Evolutionary conservation across 2,888 invertebrate genomes (phyloP).

Genomic region (Geotrupes spiniger): DNA sequence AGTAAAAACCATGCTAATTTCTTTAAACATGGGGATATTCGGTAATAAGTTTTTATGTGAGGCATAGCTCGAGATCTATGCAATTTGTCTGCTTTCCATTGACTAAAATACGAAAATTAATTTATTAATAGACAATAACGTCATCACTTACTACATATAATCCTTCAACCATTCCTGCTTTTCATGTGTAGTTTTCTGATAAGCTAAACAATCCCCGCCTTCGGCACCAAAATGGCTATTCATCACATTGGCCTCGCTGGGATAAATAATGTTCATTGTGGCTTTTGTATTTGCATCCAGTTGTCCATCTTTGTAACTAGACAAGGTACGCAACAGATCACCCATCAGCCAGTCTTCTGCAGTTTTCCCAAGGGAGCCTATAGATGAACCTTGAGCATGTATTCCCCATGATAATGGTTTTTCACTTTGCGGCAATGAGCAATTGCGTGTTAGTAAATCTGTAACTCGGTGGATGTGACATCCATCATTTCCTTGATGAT

Average conservation of each 20-base stretch:
- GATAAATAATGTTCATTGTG: slow-evolving; percentile 64
- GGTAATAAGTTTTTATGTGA: slow-evolving; percentile 88
- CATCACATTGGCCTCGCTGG: slow-evolving; percentile 78
- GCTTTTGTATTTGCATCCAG: slow-evolving; percentile 56
- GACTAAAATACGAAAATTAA: slow-evolving; percentile 53
- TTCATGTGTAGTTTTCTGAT: slow-evolving; percentile 63
- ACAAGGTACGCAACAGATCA: slow-evolving; percentile 66
- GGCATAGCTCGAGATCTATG: slow-evolving; percentile 85
- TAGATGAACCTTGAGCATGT: slow-evolving; percentile 85
- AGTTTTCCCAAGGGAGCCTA: slow-evolving; percentile 79
- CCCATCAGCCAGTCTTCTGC: slow-evolving; percentile 72
- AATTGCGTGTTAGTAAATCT: slow-evolving; percentile 64
- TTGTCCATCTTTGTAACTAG: slow-evolving; percentile 55
- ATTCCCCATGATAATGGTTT: slow-evolving; percentile 56
- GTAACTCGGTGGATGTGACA: slow-evolving; percentile 59
- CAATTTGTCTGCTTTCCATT: slow-evolving; percentile 76
- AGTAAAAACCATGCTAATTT: slow-evolving; percentile 78
- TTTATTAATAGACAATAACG: not conserved
- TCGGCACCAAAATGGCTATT: slow-evolving; percentile 79
- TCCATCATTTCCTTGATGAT: slow-evolving; percentile 47
- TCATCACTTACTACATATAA: slow-evolving; percentile 67
- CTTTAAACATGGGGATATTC: slow-evolving; percentile 67
- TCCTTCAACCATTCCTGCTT: slow-evolving; percentile 83
- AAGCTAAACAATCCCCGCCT: slow-evolving; percentile 89
- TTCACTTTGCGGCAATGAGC: slow-evolving; percentile 49